Base-by-base conservation (phyloP, 23 tunicate genomes). In the Clavelina lepadiformis region DNA sequence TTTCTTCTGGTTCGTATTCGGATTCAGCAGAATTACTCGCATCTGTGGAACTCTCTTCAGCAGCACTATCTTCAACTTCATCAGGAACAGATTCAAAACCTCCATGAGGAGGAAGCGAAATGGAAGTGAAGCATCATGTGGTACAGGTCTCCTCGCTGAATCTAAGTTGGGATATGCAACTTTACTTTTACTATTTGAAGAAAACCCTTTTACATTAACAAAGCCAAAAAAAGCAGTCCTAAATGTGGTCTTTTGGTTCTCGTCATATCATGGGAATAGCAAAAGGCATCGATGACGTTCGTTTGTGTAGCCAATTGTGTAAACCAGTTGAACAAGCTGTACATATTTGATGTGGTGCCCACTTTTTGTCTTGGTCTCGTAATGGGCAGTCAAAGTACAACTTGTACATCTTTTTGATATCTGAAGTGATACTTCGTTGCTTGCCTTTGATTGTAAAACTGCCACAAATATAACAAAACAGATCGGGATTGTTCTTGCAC, bases 131-230 rank as follows among this genome's bases (percentile, higher is more conserved):
- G 68, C 30, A 5, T 34, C 50, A 31, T 63, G 50, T 63, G 68
- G 68, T 36, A 63, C 68, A 63, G 68, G 68, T 63, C 30, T 63
- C 38, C 21, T 21, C 38, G 68, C 68, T 63, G 68, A 63, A 51
- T 63, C 68, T 63, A 63, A 3, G 23, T 63, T 63, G 20, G 50
- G 68, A 51, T 63, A 63, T n/a, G n/a, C n/a, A 63, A 63, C 38
- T 30, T 63, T 63, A 50, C n/a, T n/a, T 63, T 63, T 36, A 7
- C 20, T 27, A 20, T 63, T 63, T 31, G 68, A 35, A 5, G 51
- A 18, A 63, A 35, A 63, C 50, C 68, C 50, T 63, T 63, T 63
- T n/a, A 35, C 50, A 63, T 63, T 63, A 28, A 34, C 68, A 21
- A 63, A 31, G 68, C n/a, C 49, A 63, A 63, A 36, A 63, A 35